These are phyloP conservation scores for Cantharis nigra DNA, from an alignment of 2,888 invertebrate species.

Conservation along the genomic window DNA sequence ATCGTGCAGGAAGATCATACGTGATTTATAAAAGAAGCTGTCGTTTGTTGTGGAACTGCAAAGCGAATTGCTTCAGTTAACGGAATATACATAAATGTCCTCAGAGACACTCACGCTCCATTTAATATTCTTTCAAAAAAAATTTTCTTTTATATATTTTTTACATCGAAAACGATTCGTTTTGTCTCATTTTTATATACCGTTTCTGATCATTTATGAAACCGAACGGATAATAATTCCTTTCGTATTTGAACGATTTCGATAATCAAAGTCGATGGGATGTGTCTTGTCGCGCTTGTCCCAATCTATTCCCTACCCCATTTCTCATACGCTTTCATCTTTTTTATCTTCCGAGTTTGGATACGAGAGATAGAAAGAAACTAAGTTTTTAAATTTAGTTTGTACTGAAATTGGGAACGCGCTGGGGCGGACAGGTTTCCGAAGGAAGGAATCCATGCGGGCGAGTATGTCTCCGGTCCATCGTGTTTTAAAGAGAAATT, in stretches of 20 bases:
- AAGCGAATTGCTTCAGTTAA: conserved; percentile 22
- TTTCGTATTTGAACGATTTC: conserved; percentile 44
- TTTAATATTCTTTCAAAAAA: conserved; percentile 35
- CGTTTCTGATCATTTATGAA: conserved; percentile 34
- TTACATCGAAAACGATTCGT: conserved; percentile 24
- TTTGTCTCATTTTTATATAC: conserved; percentile 33
- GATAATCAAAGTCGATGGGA: conserved; percentile 45
- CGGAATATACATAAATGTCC: conserved; percentile 27
- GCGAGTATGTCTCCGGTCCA: conserved; percentile 47
- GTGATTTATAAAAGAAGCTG: conserved; percentile 30
- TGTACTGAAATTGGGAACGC: conserved; percentile 50
- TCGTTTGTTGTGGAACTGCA: conserved; percentile 19
- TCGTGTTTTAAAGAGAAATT: conserved; percentile 24
- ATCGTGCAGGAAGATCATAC: conserved; percentile 11
- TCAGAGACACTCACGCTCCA: conserved; percentile 34
- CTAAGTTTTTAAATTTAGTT: conserved; percentile 53
- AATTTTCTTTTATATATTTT: conserved; percentile 31
- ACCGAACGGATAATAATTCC: conserved; percentile 41
- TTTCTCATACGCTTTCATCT: conserved; percentile 42
- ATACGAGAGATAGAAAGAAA: conserved; percentile 42
- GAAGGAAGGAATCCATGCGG: conserved; percentile 47
- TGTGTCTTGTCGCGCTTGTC: conserved; percentile 35
- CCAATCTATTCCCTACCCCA: conserved; percentile 33
- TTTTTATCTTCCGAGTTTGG: conserved; percentile 38
- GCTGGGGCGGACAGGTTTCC: conserved; percentile 44